A percentile compares a stretch with the other conserved stretches of the same genome.
Conservation (phyloP, 2,888 invertebrate species). For the Agonopterix heracliana region DNA sequence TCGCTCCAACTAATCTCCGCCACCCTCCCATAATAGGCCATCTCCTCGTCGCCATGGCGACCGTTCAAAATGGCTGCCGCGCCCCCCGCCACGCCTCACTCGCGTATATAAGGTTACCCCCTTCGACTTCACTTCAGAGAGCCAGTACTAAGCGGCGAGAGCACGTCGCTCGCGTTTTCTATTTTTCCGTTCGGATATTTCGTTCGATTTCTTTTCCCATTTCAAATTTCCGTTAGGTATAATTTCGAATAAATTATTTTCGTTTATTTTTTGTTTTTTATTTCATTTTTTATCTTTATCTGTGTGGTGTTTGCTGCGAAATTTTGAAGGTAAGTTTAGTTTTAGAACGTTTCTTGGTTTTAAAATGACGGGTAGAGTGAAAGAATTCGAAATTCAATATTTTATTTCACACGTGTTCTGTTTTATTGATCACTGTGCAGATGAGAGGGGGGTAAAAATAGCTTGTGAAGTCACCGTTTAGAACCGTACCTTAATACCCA, state of each 20-base stretch:
- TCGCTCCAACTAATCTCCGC: constrained; percentile 69
- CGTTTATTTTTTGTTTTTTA: constrained; percentile 1
- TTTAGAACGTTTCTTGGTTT: background rate
- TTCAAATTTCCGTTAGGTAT: background rate
- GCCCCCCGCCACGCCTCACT: constrained; percentile 39
- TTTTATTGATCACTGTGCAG: constrained; percentile 44
- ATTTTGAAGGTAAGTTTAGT: constrained; percentile 1
- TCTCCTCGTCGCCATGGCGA: constrained; percentile 68
- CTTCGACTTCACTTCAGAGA: constrained; percentile 44
- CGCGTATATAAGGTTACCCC: constrained; percentile 59
- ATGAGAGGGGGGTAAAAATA: constrained; percentile 42
- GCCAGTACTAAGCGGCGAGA: constrained; percentile 51
- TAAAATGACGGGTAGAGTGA: background rate
- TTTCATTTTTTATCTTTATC: background rate
- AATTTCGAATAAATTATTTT: background rate
- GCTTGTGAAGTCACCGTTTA: constrained; percentile 14
- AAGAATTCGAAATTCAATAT: background rate
- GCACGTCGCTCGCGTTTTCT: constrained; percentile 31
- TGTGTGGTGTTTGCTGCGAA: background rate
- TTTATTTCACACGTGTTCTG: background rate
- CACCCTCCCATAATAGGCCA: constrained; percentile 75
- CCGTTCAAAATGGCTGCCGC: constrained; percentile 65
- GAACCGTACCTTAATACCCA: constrained; percentile 21
- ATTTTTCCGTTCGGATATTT: constrained; percentile 12
- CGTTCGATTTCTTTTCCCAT: constrained; percentile 10